Evolutionary conservation across 2,888 invertebrate genomes (phyloP).

Genomic region (Heliconius erato): DNA sequence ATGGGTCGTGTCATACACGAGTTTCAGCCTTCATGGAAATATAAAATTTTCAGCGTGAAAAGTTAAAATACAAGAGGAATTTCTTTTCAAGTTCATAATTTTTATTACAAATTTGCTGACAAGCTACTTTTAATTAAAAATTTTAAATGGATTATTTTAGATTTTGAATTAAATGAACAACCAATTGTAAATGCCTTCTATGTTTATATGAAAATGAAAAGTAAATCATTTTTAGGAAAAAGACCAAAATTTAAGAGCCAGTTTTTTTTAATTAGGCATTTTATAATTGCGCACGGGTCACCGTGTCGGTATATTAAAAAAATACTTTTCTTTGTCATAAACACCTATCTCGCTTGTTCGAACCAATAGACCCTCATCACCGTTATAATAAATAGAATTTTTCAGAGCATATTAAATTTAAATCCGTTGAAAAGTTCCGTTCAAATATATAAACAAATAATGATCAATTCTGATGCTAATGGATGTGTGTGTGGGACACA

Average conservation of each 20-base stretch:
- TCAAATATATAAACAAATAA: not conserved
- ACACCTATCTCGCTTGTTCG: not conserved
- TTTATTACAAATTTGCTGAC: not conserved
- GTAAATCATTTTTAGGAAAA: too few species aligned
- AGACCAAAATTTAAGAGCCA: too few species aligned
- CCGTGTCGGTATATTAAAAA: not conserved
- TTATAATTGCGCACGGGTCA: too few species aligned
- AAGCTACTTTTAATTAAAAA: not conserved
- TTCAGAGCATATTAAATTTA: not conserved
- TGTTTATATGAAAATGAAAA: not conserved
- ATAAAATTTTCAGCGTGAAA: not conserved
- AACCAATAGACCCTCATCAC: not conserved
- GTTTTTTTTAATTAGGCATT: not conserved
- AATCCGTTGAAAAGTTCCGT: not conserved
- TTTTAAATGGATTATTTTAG: not conserved
- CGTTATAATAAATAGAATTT: not conserved
- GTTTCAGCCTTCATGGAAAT: slow-evolving; percentile 9
- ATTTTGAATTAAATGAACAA: not conserved
- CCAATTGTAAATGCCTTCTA: not conserved
- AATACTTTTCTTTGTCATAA: not conserved
- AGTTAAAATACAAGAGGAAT: not conserved
- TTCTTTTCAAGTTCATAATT: not conserved
- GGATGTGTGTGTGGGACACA: too few species aligned
- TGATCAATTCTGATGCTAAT: not conserved
- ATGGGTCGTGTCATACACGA: not conserved